A percentile compares a stretch with the other conserved stretches of the same genome.
Conservation (phyloP, 2,888 invertebrate genomes). For the Steromphala cineraria region DNA sequence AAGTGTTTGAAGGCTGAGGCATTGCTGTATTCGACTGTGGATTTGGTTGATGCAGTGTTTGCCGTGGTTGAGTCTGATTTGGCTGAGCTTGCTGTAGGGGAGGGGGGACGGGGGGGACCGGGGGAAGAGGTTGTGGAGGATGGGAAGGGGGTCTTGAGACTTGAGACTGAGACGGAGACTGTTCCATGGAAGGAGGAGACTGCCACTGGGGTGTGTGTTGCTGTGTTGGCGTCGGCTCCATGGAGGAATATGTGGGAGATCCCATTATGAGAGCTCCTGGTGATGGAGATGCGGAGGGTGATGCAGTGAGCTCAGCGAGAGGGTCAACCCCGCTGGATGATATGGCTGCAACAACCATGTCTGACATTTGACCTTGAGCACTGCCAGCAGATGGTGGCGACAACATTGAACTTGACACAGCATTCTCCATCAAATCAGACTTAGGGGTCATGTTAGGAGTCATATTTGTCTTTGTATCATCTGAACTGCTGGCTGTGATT, state of each 20-base stretch:
- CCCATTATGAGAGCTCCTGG: background rate
- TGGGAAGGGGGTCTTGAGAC: constrained; percentile 1
- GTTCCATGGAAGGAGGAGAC: background rate
- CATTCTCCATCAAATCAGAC: constrained; percentile 19
- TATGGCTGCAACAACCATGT: constrained; percentile 18
- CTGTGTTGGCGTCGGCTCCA: constrained; percentile 12
- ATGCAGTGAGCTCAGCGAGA: constrained; percentile 22
- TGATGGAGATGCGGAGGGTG: background rate
- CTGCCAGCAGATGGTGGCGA: background rate
- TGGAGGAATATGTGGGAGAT: background rate
- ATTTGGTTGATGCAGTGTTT: background rate
- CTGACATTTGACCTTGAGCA: background rate
- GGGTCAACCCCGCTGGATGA: constrained; percentile 27
- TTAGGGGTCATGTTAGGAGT: background rate
- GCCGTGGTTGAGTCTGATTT: background rate
- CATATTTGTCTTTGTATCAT: background rate
- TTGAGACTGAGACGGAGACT: constrained; percentile 23
- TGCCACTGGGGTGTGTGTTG: background rate
- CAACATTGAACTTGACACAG: constrained; percentile 9
- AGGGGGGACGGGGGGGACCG: background rate
- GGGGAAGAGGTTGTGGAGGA: constrained; percentile 7
- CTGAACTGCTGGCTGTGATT: background rate
- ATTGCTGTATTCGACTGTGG: background rate
- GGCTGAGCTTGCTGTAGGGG: constrained; percentile 20
- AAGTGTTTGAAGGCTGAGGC: background rate